These are phyloP conservation scores for Melitaea cinxia DNA, from an alignment of 1,140 invertebrate species.

Conservation along the genomic window DNA sequence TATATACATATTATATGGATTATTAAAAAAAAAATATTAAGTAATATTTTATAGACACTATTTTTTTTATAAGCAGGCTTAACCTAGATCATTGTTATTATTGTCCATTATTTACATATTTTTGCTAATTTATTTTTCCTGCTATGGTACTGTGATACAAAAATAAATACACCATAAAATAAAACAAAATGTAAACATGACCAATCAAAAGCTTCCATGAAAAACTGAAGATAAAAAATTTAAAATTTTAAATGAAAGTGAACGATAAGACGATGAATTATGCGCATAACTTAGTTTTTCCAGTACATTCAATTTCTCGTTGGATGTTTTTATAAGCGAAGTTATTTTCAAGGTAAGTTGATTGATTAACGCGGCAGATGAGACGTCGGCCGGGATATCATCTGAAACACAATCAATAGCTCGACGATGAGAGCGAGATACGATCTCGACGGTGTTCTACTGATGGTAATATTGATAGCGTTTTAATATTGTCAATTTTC, in stretches of 20 bases:
- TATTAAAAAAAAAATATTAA: too few relatives aligned
- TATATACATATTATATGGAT: too few relatives aligned
- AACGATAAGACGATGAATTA: constrained; percentile 8
- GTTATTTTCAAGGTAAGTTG: constrained; percentile 43
- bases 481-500: neutral
- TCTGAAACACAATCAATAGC: constrained; percentile 53
- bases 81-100: too few relatives aligned
- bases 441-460: neutral
- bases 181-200: neutral
- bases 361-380: constrained; percentile 42
- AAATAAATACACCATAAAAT: too few relatives aligned
- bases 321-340: constrained; percentile 26
- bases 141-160: too few relatives aligned
- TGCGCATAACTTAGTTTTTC: constrained; percentile 9
- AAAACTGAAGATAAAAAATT: neutral
- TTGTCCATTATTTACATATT: too few relatives aligned
- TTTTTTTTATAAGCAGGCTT: too few relatives aligned
- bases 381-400: constrained; percentile 37
- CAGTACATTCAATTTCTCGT: constrained; percentile 3
- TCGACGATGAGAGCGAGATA: constrained; percentile 23
- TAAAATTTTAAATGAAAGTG: constrained; percentile 7
- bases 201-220: too few relatives aligned
- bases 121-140: too few relatives aligned
- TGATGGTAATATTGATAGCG: neutral
- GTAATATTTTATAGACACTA: too few relatives aligned